phyloP scores from a whole-genome alignment of 2,888 invertebrate species.

The Tyria jacobaeae region DNA sequence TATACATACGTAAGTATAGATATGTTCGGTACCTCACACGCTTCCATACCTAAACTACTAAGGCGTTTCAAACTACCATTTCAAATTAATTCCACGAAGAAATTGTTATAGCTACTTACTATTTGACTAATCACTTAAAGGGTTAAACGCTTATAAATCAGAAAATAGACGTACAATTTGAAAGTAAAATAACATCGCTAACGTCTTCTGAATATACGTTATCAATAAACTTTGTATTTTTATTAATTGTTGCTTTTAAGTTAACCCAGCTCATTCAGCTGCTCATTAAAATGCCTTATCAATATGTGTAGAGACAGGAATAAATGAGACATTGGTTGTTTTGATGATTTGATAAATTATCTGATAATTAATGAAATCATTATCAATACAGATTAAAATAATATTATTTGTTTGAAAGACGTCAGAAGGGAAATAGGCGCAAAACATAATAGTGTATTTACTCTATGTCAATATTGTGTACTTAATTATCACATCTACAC shows the following conservation, averaged over 20 bases:
- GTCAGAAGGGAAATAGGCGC: too few species aligned
- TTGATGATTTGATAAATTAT: too few species aligned
- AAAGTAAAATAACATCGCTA: conserved; percentile 58
- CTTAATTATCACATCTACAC: too few species aligned
- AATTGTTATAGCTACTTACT: conserved; percentile 56
- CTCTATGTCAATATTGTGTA: too few species aligned
- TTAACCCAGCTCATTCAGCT: conserved; percentile 9
- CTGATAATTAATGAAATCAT: too few species aligned
- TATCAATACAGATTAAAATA: not conserved
- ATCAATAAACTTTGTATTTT: conserved; percentile 52
- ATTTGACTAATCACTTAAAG: conserved; percentile 61
- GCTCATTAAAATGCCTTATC: not conserved
- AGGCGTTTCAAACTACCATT: conserved; percentile 40
- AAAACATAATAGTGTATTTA: too few species aligned
- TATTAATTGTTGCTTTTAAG: conserved; percentile 33
- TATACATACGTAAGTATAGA: too few species aligned
- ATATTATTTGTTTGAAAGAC: too few species aligned
- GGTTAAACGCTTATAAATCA: conserved; percentile 52
- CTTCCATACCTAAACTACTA: conserved; percentile 4
- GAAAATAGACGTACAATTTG: conserved; percentile 56
- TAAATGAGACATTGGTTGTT: not conserved
- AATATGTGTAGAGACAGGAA: not conserved
- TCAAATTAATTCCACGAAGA: conserved; percentile 46
- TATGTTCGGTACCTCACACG: not conserved
- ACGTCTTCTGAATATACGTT: conserved; percentile 58